Base-by-base conservation (phyloP, 1,140 invertebrate species). In the Cherax destructor region DNA sequence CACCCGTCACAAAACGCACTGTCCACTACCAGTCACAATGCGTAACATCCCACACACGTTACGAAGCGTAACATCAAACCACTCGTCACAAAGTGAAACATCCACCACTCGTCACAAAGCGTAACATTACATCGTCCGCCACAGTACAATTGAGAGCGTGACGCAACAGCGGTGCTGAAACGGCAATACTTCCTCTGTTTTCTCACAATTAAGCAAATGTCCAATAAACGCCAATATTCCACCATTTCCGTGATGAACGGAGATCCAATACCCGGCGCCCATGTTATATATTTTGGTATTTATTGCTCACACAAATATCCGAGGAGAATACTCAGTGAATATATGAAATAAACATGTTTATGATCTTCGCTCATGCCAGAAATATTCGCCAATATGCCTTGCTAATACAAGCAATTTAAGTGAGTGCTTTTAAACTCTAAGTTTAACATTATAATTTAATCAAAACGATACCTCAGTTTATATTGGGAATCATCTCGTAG, bases 141-240 rank as follows among this genome's bases (percentile, higher is more conserved):
- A 65, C 13, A 18, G 61, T 5, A 16, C 13, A 21, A 21, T 18
- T 16, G 4, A 65, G 61, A 65, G 61, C 18, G 52, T 56, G 61
- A 65, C 61, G 4, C 61, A 56, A 13, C 61, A 65, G 0, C 61
- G 0, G 11, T 65, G 10, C 61, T 18, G 4, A 10, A 10, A 13
- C 11, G 18, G 4, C 61, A 18, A 65, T 16, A 18, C 61, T 18
- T 65, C 13, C 61, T 65, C 16, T 65, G 61, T 65, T 65, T 13
- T 65, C 61, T 65, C 61, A 65, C 61, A 65, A 65, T 65, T 65
- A 65, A 65, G 61, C 61, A 65, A 65, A 65, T 65, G 61, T 65
- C 61, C 61, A 65, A 65, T 65, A 65, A 16, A 65, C 13, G 61
- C 61, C 61, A 65, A 13, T 65, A 65, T 65, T 65, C 18, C 61